phyloP scores from a whole-genome alignment of 2,888 invertebrate genomes.

The Apamea crenata region DNA sequence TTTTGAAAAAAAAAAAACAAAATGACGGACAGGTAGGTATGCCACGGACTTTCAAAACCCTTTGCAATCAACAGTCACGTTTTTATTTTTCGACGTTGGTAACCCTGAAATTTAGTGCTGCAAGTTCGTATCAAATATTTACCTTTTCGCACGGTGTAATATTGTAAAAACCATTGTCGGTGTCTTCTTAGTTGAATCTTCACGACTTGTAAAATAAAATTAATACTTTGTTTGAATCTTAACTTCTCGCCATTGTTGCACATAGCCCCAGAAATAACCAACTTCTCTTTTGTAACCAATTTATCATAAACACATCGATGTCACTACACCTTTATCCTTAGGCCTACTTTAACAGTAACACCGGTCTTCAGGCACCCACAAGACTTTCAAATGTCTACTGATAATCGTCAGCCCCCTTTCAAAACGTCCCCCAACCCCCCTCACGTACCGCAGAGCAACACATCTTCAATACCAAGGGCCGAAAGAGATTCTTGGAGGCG shows the following conservation, averaged over 20 bases:
- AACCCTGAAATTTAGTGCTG: neutral
- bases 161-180: neutral
- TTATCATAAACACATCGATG: neutral
- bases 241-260: neutral
- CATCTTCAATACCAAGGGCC: constrained; percentile 87
- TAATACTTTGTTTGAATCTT: neutral
- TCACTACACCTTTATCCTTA: neutral
- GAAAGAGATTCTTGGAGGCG: constrained; percentile 89
- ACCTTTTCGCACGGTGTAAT: neutral
- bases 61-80: neutral
- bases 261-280: too few relatives aligned
- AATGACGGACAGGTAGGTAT: too few relatives aligned
- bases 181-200: neutral
- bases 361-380: neutral
- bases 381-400: neutral
- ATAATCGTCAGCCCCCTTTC: constrained; percentile 46
- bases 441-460: constrained; percentile 71
- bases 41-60: too few relatives aligned
- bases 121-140: neutral
- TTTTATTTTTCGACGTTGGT: neutral
- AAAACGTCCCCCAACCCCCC: constrained; percentile 29
- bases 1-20: too few relatives aligned
- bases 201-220: too few relatives aligned
- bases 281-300: too few relatives aligned
- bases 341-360: neutral